Evolutionary conservation across 2,888 invertebrate species (phyloP), one percentile per base, ranked within the genome.

Genomic region (Acleris laterana): DNA sequence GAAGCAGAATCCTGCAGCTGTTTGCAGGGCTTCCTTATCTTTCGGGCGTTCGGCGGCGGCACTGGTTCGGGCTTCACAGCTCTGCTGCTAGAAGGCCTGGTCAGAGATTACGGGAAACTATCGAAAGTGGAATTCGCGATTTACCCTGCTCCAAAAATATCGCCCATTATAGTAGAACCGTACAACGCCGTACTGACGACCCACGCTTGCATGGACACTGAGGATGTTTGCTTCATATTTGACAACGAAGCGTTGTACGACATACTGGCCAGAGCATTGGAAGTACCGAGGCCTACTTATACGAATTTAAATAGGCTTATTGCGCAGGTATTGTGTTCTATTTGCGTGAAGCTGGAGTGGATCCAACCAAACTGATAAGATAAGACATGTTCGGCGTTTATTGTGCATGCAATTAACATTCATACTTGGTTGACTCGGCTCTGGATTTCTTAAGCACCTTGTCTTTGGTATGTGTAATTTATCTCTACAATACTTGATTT

Each of bases 71-170:
- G 96, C 0, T 95, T 97, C 71, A 95, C 95, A 0, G 93, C 96
- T 0, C 84, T 96, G 0, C 83, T 97, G 57, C 88, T 96, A 71
- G 96, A 97, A 73, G 84, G 84, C 4, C 82, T 97, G 2, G 79
- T 83, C 2, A 88, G 88, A 25, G 95, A 95, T 71, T 97, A 95
- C 79, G 94, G 94, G 19, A 96, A 95, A 77, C 86, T 92, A 48
- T 89, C 94, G 1, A 95, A 95, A 79, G 80, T 96, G 17, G 96
- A 96, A 79, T 96, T 95, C 77, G 93, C 95, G 0, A 93, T 98
- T 62, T 98, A 97, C 86, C 98, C 98, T n/a, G 95, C 98, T 2
- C 97, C 98, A 1, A 95, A 94, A 85, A 95, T 96, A 60, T 96
- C 96, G 0, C 95, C 96, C 0, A 93, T 96, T 7, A 95, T 96